phyloP scores from a whole-genome alignment of 2,888 invertebrate genomes.

The Holacanthella duospinosa region DNA sequence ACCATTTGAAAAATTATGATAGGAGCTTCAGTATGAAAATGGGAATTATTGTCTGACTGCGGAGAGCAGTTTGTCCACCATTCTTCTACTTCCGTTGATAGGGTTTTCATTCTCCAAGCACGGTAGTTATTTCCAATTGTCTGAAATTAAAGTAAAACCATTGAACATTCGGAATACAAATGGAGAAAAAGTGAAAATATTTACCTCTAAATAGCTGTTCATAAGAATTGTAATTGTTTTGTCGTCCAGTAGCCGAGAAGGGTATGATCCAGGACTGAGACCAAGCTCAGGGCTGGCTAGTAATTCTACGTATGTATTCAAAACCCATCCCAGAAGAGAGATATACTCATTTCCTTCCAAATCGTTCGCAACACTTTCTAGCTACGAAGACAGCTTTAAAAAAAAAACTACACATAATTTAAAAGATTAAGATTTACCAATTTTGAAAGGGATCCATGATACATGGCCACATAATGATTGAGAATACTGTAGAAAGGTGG shows the following conservation, averaged over 20 bases:
- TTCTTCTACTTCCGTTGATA: slow-evolving; percentile 81
- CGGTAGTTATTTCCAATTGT: slow-evolving; percentile 81
- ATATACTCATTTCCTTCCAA: slow-evolving; percentile 95
- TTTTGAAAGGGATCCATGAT: slow-evolving; percentile 73
- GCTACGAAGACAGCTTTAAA: slow-evolving; percentile 55
- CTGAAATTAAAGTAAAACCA: slow-evolving; percentile 40
- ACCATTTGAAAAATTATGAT: slow-evolving; percentile 98
- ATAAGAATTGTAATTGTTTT: slow-evolving; percentile 66
- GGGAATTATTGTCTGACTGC: slow-evolving; percentile 64
- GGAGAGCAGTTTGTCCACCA: slow-evolving; percentile 75
- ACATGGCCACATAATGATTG: slow-evolving; percentile 82
- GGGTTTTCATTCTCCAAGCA: slow-evolving; percentile 92
- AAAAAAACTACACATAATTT: slow-evolving; percentile 2
- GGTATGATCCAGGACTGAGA: slow-evolving; percentile 52
- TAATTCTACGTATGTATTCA: slow-evolving; percentile 81
- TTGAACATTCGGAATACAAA: slow-evolving; percentile 2
- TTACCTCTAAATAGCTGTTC: slow-evolving; percentile 63
- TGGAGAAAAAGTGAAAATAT: slow-evolving; percentile 2
- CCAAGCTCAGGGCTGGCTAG: slow-evolving; percentile 79
- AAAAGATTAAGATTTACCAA: slow-evolving; percentile 51
- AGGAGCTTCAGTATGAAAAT: slow-evolving; percentile 84
- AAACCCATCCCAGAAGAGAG: slow-evolving; percentile 80
- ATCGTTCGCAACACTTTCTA: slow-evolving; percentile 75
- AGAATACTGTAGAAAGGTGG: slow-evolving; percentile 91
- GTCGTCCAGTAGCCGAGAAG: slow-evolving; percentile 62